A percentile compares a stretch with the other conserved stretches of the same genome.
Conservation (phyloP, 2,888 invertebrate species). For the Cheilosia vernalis region DNA sequence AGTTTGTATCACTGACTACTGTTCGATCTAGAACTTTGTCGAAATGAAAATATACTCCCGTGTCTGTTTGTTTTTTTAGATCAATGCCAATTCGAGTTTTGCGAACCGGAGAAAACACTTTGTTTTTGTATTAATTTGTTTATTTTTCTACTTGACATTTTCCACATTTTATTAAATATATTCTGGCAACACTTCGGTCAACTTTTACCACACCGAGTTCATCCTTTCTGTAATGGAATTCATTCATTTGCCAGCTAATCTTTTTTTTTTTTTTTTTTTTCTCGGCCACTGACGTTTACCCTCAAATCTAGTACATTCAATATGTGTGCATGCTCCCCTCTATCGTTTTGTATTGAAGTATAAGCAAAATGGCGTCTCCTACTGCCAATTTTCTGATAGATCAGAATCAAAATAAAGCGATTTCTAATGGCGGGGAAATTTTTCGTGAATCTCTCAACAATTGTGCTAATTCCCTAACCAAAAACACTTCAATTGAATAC, state of each 20-base stretch:
- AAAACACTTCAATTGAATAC: conserved; percentile 67
- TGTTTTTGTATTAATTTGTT: too few species aligned
- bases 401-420: conserved; percentile 83
- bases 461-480: conserved; percentile 73
- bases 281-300: conserved; percentile 53
- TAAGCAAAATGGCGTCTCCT: conserved; percentile 81
- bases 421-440: conserved; percentile 79
- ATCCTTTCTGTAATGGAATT: not conserved
- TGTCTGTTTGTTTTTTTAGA: too few species aligned
- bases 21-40: too few species aligned
- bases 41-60: too few species aligned
- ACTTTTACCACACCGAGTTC: conserved; percentile 20
- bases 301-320: conserved; percentile 59
- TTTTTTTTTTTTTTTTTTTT: conserved; percentile 33
- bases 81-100: too few species aligned
- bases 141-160: too few species aligned
- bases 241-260: conserved; percentile 59
- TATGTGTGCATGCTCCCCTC: conserved; percentile 59
- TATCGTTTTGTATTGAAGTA: conserved; percentile 67
- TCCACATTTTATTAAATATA: not conserved
- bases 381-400: conserved; percentile 83
- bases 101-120: too few species aligned
- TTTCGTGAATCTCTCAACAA: conserved; percentile 77
- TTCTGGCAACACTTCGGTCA: conserved; percentile 37
- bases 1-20: too few species aligned